Evolutionary conservation across 1,140 invertebrate species (phyloP).

Genomic region (Scaptomyza pallida): DNA sequence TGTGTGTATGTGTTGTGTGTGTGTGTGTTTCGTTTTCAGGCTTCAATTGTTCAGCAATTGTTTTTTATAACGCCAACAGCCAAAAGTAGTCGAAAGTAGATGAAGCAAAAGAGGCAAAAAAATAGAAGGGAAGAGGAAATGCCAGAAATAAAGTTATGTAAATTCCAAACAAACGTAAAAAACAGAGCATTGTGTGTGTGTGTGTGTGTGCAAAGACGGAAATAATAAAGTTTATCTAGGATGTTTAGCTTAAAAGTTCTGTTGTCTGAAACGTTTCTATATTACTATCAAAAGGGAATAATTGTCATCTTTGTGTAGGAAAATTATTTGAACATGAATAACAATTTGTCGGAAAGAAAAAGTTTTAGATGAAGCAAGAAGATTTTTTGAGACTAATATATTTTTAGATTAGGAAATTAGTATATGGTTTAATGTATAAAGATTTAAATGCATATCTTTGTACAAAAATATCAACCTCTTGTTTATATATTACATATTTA

Average conservation of each 20-base stretch:
- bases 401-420: no score
- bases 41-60: slow-evolving; percentile 70
- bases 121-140: no score
- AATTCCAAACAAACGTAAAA: slow-evolving; percentile 39
- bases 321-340: no score
- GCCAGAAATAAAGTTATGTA: slow-evolving; percentile 80
- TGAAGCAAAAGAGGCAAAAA: slow-evolving; percentile 39
- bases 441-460: no score
- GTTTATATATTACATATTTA: no score
- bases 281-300: not conserved
- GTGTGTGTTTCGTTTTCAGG: slow-evolving; percentile 47
- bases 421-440: no score
- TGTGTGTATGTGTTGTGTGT: slow-evolving; percentile 24
- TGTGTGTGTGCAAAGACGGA: slow-evolving; percentile 41
- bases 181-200: slow-evolving; percentile 7
- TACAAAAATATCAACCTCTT: no score
- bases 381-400: no score
- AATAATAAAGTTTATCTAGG: slow-evolving; percentile 69
- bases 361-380: no score
- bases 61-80: slow-evolving; percentile 64
- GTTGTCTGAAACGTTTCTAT: not conserved
- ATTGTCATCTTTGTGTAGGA: not conserved
- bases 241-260: not conserved
- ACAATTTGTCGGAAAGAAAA: no score
- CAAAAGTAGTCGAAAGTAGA: slow-evolving; percentile 1